These are phyloP conservation scores for Musca domestica DNA, from an alignment of 1,140 invertebrate species.

Conservation along the genomic window DNA sequence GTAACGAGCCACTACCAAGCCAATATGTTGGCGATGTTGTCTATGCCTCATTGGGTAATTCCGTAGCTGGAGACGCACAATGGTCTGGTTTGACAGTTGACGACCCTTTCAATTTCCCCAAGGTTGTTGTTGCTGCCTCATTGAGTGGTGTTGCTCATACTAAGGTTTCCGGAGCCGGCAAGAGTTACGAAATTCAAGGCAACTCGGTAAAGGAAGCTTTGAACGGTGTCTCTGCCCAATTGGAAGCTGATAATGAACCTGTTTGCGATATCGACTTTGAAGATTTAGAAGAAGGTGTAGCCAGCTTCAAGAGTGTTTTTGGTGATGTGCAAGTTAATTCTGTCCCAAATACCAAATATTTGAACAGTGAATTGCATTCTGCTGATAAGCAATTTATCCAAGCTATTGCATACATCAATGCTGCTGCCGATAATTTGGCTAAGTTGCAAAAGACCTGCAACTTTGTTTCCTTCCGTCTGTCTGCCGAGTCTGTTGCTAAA, in stretches of 20 bases:
- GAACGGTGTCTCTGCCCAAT: conserved; percentile 34
- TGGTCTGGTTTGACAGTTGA: conserved; percentile 71
- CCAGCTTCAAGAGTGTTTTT: conserved; percentile 53
- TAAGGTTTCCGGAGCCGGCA: conserved; percentile 54
- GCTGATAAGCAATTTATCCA: conserved; percentile 67
- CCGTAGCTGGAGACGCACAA: conserved; percentile 59
- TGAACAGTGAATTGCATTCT: conserved; percentile 61
- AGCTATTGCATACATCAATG: conserved; percentile 63
- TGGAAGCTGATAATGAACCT: conserved; percentile 40
- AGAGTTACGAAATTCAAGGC: conserved; percentile 41
- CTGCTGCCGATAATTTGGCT: conserved; percentile 59
- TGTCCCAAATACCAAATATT: conserved; percentile 54
- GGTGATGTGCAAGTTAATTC: conserved; percentile 54
- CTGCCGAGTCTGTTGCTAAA: conserved; percentile 40
- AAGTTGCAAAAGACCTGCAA: conserved; percentile 40
- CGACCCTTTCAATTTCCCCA: conserved; percentile 74
- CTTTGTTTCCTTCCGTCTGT: conserved; percentile 39
- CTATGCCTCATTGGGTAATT: conserved; percentile 67
- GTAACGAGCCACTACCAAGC: conserved; percentile 61
- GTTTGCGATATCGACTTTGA: conserved; percentile 63
- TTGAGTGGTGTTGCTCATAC: conserved; percentile 67
- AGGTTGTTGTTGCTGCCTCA: conserved; percentile 71
- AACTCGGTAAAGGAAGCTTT: conserved; percentile 32
- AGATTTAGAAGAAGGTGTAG: conserved; percentile 65
- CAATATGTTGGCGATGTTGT: conserved; percentile 71